Evolutionary conservation across 64 coral and sea anemone genomes (phyloP).

Genomic region (Pocillopora damicornis): DNA sequence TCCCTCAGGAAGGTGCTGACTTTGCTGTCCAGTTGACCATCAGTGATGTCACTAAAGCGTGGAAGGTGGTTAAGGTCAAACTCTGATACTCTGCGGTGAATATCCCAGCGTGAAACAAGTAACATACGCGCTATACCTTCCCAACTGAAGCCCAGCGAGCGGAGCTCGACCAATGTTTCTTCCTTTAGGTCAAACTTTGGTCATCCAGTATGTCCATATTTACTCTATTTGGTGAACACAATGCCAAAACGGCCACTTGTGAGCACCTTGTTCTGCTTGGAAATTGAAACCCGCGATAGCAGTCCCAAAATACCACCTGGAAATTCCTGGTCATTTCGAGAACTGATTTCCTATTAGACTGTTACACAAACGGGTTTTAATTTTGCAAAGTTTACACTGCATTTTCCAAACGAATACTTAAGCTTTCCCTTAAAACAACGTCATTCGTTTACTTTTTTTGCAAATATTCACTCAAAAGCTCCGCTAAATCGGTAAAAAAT

Average conservation of each 20-base stretch:
- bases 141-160: constrained; percentile 37
- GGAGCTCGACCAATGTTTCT: constrained; percentile 34
- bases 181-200: constrained; percentile 44
- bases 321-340: constrained; percentile 51
- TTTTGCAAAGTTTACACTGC: constrained; percentile 38
- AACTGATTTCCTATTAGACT: constrained; percentile 20
- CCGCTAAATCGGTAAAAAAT: background rate
- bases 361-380: constrained; percentile 4
- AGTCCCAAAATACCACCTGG: constrained; percentile 31
- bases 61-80: constrained; percentile 39
- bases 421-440: constrained; percentile 11
- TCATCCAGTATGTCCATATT: constrained; percentile 7
- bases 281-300: constrained; percentile 11
- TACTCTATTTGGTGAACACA: constrained; percentile 10
- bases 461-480: constrained; percentile 25
- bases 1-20: constrained; percentile 57
- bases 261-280: constrained; percentile 40
- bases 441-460: constrained; percentile 28
- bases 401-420: constrained; percentile 29
- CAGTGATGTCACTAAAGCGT: too few relatives aligned
- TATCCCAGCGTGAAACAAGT: constrained; percentile 45
- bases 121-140: constrained; percentile 41
- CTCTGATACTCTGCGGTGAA: constrained; percentile 33
- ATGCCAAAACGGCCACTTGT: constrained; percentile 43
- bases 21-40: constrained; percentile 62